Base-by-base conservation (phyloP, 2,888 invertebrate genomes). In the Ornithoptera alexandrae region DNA sequence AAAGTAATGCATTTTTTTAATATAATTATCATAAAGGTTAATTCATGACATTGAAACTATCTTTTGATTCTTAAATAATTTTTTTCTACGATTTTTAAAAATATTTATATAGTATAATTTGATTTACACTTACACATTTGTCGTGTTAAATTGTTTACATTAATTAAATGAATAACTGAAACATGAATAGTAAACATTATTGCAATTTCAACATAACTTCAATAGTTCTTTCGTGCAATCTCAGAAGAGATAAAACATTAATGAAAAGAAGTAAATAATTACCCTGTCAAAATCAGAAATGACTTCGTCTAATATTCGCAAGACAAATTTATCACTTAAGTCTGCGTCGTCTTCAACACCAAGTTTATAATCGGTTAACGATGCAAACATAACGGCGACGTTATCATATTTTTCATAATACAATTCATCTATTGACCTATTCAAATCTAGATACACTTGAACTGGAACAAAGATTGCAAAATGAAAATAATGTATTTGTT, bases 371-470 rank as follows among this genome's bases (percentile, higher is more conserved):
- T 97, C 97, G 20, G 97, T 97, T 62, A 99, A 94, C 0, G 98
- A 97, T 0, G 99, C 99, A 87, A 99, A 99, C 98, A 99, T 98
- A 0, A 99, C 98, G 2, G 98, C 97, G 0, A 98, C 98, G 77
- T 96, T 95, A 68, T 95, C 95, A 81, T 98, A 98, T 73, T 96
- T 95, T 84, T 98, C 97, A 77, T 97, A 96, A 84, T 98, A 98
- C 5, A 98, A 93, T 74, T 97, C 97, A 68, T 95, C 95, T 69
- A 94, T 93, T 62, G 94, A 95, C 87, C 95, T 93, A 72, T 94
- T 94, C 72, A 95, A 90, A 76, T 96, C 95, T 74, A 97, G 88
- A 81, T 97, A 97, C 69, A 96, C 94, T 81, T 96, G 95, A 62
- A 97, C 97, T 97, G 83, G 65, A 91, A 88, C 1, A 72, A 36